Conservation (phyloP, 1,140 invertebrate species). For the Drosophila littoralis region DNA sequence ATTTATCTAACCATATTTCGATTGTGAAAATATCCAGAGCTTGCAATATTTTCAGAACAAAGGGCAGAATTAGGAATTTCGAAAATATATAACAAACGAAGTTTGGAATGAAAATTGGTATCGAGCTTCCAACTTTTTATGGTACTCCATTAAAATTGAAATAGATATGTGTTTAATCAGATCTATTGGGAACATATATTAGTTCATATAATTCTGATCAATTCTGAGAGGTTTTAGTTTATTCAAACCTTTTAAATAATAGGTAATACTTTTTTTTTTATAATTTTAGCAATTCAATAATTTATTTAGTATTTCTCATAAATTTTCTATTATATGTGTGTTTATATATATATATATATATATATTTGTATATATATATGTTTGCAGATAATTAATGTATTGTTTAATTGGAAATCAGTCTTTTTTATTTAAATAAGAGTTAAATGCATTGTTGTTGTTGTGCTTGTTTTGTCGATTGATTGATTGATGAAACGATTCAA, state of each 20-base stretch:
- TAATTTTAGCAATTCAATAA: constrained; percentile 78
- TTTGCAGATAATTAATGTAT: constrained; percentile 79
- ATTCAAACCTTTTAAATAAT: not conserved
- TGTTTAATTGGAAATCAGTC: constrained; percentile 83
- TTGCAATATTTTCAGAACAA: too few species aligned
- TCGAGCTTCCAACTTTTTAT: too few species aligned
- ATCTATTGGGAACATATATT: too few species aligned
- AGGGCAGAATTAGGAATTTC: too few species aligned
- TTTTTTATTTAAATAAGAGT: constrained; percentile 82
- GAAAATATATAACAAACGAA: too few species aligned
- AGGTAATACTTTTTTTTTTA: not conserved
- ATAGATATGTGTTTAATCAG: too few species aligned
- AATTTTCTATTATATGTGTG: constrained; percentile 67
- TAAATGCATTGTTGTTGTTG: constrained; percentile 73
- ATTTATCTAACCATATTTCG: too few species aligned
- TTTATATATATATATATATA: constrained; percentile 61
- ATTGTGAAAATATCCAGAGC: too few species aligned
- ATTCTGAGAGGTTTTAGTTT: too few species aligned
- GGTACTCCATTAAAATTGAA: too few species aligned
- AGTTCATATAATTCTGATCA: not conserved
- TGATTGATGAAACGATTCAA: constrained; percentile 39
- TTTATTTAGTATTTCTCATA: constrained; percentile 81
- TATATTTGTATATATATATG: constrained; percentile 53
- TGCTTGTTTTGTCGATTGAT: constrained; percentile 53
- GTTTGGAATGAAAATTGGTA: too few species aligned